These are phyloP conservation scores for Ceratina japonica DNA, from an alignment of 1,140 invertebrate genomes.

Conservation along the genomic window DNA sequence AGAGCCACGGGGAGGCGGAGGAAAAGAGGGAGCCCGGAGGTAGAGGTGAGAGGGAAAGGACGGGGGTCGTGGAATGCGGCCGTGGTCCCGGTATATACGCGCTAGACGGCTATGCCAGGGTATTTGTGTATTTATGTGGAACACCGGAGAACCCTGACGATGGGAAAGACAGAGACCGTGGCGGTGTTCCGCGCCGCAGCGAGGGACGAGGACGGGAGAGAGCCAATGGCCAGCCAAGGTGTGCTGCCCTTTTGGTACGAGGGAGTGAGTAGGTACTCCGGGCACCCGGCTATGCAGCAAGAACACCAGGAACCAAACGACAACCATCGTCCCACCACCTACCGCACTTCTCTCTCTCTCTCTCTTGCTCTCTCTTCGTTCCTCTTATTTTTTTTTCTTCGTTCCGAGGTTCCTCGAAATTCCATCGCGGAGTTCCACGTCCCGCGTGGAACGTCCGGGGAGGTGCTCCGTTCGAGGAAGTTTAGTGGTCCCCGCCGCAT, in stretches of 20 bases:
- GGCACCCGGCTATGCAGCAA: slow-evolving; percentile 75
- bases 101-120: slow-evolving; percentile 67
- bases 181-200: slow-evolving; percentile 22
- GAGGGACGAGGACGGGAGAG: slow-evolving; percentile 54
- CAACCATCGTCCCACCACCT: slow-evolving; percentile 63
- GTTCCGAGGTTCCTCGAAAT: slow-evolving; percentile 67
- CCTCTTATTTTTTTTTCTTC: slow-evolving; percentile 25
- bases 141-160: slow-evolving; percentile 66
- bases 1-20: slow-evolving; percentile 19
- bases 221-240: slow-evolving; percentile 78
- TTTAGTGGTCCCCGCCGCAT: slow-evolving; percentile 2
- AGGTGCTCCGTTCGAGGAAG: slow-evolving; percentile 52
- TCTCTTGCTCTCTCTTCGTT: not conserved
- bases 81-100: slow-evolving; percentile 72
- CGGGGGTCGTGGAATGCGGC: slow-evolving; percentile 76
- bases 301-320: slow-evolving; percentile 74
- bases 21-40: slow-evolving; percentile 41
- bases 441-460: slow-evolving; percentile 45
- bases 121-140: slow-evolving; percentile 79
- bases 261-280: slow-evolving; percentile 60
- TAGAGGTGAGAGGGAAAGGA: slow-evolving; percentile 56
- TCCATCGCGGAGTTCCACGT: slow-evolving; percentile 63
- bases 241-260: slow-evolving; percentile 74
- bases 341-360: slow-evolving; percentile 37
- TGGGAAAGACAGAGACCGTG: slow-evolving; percentile 18